phyloP scores from a whole-genome alignment of 1,140 invertebrate species.

The Listronotus bonariensis region DNA sequence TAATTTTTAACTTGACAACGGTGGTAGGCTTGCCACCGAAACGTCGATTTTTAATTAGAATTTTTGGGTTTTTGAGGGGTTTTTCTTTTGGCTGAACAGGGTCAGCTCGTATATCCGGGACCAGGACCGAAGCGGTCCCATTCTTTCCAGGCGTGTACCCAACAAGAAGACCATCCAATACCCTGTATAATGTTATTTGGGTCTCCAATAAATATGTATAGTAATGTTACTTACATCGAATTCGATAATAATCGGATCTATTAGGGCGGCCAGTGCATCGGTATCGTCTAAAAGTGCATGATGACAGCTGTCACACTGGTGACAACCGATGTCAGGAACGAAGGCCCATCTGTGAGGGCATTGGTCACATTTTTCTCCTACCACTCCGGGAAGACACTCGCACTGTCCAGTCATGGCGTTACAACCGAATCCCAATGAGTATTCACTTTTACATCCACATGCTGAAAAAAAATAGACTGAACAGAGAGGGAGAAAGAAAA shows the following conservation, averaged over 20 bases:
- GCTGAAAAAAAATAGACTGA: conserved; percentile 63
- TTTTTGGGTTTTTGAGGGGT: no score
- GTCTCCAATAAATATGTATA: no score
- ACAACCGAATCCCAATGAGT: conserved; percentile 87
- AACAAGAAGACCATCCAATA: no score
- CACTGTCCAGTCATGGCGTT: conserved; percentile 89
- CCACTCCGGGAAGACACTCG: conserved; percentile 91
- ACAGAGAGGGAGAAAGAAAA: no score
- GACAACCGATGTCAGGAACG: conserved; percentile 69
- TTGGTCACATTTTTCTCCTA: conserved; percentile 92
- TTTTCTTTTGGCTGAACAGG: no score
- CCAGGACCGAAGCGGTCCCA: no score
- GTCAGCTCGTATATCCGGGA: no score
- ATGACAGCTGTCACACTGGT: conserved; percentile 87
- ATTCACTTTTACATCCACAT: conserved; percentile 85
- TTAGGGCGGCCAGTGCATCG: conserved; percentile 68
- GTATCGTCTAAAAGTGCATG: conserved; percentile 86
- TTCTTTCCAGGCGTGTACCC: no score
- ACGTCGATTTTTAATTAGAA: no score
- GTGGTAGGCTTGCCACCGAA: no score
- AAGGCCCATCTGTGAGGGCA: conserved; percentile 87
- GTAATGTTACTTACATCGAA: conserved; percentile 64
- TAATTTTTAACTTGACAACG: no score
- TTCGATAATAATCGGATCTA: conserved; percentile 70
- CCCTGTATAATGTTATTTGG: no score